phyloP scores from a whole-genome alignment of 2,888 invertebrate species.

The Drosophila histrio region DNA sequence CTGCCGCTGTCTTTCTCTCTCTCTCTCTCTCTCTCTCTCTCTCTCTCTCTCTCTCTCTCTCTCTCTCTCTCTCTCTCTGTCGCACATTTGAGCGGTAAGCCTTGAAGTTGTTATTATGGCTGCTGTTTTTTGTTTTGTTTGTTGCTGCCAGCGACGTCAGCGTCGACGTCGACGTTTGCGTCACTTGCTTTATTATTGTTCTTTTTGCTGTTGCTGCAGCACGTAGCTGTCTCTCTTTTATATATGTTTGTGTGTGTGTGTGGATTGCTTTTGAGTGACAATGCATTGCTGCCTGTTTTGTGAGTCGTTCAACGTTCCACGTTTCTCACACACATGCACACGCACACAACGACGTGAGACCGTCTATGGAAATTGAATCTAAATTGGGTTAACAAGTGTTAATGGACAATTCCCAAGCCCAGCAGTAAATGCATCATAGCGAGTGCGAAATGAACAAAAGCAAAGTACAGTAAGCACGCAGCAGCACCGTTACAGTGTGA shows the following conservation, averaged over 20 bases:
- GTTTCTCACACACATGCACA: slow-evolving; percentile 13
- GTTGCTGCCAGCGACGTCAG: slow-evolving; percentile 47
- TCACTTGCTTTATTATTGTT: slow-evolving; percentile 61
- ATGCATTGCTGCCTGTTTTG: slow-evolving; percentile 52
- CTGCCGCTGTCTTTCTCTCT: too few relatives aligned
- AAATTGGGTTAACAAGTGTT: slow-evolving; percentile 81
- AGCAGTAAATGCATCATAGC: slow-evolving; percentile 32
- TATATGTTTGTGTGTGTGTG: slow-evolving; percentile 21
- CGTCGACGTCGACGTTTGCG: slow-evolving; percentile 45
- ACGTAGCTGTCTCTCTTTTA: slow-evolving; percentile 41
- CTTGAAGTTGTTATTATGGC: slow-evolving; percentile 59
- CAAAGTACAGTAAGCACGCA: slow-evolving; percentile 52
- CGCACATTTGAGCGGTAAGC: slow-evolving; percentile 48
- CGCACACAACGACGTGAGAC: slow-evolving; percentile 28
- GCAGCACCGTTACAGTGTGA: slow-evolving; percentile 36
- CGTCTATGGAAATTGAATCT: slow-evolving; percentile 78
- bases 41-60: slow-evolving; percentile 1
- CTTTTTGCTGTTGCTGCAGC: slow-evolving; percentile 42
- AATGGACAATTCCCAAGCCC: slow-evolving; percentile 74
- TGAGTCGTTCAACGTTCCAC: slow-evolving; percentile 51
- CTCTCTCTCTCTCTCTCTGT: slow-evolving; percentile 11
- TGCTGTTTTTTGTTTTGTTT: slow-evolving; percentile 44
- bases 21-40: too few relatives aligned
- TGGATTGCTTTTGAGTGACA: slow-evolving; percentile 56
- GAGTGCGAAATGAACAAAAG: slow-evolving; percentile 24